Conservation (phyloP, 1,140 invertebrate genomes). For the Pectinophora gossypiella region DNA sequence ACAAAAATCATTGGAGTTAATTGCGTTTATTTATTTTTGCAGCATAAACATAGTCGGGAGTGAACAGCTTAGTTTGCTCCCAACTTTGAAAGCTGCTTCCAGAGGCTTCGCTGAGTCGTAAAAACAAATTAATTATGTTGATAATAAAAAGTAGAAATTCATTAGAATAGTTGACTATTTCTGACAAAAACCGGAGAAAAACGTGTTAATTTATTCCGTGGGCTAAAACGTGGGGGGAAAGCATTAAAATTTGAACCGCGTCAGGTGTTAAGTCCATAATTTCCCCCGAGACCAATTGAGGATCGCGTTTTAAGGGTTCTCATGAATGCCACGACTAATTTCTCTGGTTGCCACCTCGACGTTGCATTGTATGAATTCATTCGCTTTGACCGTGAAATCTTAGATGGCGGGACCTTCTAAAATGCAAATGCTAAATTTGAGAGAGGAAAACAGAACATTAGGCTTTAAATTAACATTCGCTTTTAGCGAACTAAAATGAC, state of each 20-base stretch:
- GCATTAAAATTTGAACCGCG: constrained; percentile 71
- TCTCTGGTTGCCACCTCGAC: constrained; percentile 25
- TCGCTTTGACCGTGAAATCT: constrained; percentile 18
- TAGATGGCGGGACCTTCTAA: too few species aligned
- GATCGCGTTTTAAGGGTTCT: constrained; percentile 70
- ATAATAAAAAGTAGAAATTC: too few species aligned
- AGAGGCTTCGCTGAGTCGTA: too few species aligned
- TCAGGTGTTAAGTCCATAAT: constrained; percentile 74
- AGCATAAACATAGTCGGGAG: too few species aligned
- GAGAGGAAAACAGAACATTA: neutral
- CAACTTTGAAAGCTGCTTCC: too few species aligned
- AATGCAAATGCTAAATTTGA: neutral
- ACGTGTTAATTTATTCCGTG: constrained; percentile 59
- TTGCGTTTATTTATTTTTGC: too few species aligned
- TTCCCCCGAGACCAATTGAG: constrained; percentile 65
- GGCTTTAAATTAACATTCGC: too few species aligned
- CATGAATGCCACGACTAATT: constrained; percentile 61
- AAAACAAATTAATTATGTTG: too few species aligned
- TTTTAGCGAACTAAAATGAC: too few species aligned
- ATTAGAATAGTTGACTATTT: too few species aligned
- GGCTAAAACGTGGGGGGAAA: constrained; percentile 35
- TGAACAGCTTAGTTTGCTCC: too few species aligned
- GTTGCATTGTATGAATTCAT: constrained; percentile 7
- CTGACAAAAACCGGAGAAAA: constrained; percentile 27
- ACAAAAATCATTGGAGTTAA: too few species aligned